Base-by-base conservation (phyloP, 2,888 invertebrate genomes). In the Pammene aurita region DNA sequence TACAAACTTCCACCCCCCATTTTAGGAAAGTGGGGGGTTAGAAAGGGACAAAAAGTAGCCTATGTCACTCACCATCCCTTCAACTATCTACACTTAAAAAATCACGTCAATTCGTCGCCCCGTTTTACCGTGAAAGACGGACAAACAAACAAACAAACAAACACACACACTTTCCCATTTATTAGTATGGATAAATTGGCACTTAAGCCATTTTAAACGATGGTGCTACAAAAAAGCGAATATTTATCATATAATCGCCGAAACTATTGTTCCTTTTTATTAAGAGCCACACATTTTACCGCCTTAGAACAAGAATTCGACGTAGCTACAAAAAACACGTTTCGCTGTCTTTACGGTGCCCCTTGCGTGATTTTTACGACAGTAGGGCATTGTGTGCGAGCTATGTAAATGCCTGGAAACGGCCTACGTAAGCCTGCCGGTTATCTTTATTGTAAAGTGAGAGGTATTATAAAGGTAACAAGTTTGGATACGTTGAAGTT, bases 291-390 rank as follows among this genome's bases (percentile, higher is more conserved):
- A 26, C 13, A 41, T 46, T 52, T 50, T 52, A 52, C 41, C 42
- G 34, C 18, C 6, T 44, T 48, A 63, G 42, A 67, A 55, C 16
- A 48, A 26, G 56, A 34, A 50, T 44, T 57, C 56, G 41, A 48
- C 42, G 56, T 38, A 63, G 57, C 35, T 26, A 9, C 55, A 13
- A 58, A n/a, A 57, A 68, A 52, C 57, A 42, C 26, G 57, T 52
- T 63, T 44, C 35, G 44, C 68, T 64, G 63, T 68, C 63, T 68
- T 64, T 44, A 63, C 57, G 57, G 57, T n/a, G 63, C 57, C 42
- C n/a, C 44, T 52, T 57, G 67, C 50, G 63, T 68, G 63, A 68
- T 64, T 68, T 61, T 68, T 68, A 68, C 63, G 68, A 64, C 57
- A 52, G 13, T 14, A 11, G 18, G 11, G 44, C 34, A 50, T 50